A percentile compares a stretch with the other conserved stretches of the same genome.
phyloP scores from a whole-genome alignment of 1,140 invertebrate species.

The Diprion similis region DNA sequence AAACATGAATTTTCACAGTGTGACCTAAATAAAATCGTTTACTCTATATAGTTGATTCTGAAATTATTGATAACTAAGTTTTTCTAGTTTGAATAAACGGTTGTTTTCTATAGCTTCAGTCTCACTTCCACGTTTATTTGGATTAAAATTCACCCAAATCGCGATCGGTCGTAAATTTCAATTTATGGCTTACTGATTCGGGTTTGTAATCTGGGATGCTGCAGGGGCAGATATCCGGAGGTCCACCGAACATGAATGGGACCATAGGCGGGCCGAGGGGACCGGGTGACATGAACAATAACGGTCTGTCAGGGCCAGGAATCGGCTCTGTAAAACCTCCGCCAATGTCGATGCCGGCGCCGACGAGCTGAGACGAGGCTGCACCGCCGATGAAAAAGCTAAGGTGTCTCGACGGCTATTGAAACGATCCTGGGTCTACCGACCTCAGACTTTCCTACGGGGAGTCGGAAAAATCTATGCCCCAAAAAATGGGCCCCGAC shows the following conservation, averaged over 20 bases:
- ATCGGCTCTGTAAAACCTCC: constrained; percentile 57
- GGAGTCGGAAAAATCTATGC: no score
- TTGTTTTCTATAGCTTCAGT: background rate
- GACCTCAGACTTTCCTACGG: no score
- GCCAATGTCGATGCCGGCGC: constrained; percentile 58
- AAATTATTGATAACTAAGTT: constrained; percentile 14
- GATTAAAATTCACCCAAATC: background rate
- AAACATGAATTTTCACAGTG: no score
- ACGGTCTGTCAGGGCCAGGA: constrained; percentile 56
- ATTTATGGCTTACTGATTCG: background rate
- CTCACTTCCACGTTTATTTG: background rate
- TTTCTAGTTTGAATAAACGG: background rate
- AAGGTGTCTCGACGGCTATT: constrained; percentile 59
- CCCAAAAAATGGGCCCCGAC: no score
- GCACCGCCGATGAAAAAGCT: constrained; percentile 56
- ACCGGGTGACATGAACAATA: constrained; percentile 61
- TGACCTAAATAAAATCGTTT: no score
- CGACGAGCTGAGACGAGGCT: constrained; percentile 61
- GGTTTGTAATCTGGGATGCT: constrained; percentile 25
- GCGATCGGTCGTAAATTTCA: no score
- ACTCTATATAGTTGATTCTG: no score
- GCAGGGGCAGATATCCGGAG: constrained; percentile 57
- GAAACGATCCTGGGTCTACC: constrained; percentile 22
- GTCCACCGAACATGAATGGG: constrained; percentile 53
- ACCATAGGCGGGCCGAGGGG: constrained; percentile 45